These are phyloP conservation scores for Tichodroma muraria DNA, from an alignment of 2,113 vertebrate genomes.

Conservation along the genomic window DNA sequence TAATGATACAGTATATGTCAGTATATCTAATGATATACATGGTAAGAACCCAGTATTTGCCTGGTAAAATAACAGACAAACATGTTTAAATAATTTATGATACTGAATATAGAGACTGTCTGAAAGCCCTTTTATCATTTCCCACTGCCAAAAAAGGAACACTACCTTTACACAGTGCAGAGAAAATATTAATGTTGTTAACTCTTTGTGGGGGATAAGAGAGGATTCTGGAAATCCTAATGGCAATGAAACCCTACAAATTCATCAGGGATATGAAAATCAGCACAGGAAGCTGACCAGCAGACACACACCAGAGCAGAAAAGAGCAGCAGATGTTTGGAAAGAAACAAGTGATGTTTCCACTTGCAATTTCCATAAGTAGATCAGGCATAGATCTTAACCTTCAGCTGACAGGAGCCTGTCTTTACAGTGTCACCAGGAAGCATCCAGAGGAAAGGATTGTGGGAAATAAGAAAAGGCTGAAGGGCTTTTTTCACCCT, in stretches of 20 bases:
- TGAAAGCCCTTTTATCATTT: conserved; percentile 7
- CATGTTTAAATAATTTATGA: background rate
- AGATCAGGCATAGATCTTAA: background rate
- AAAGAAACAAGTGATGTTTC: background rate
- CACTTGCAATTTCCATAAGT: background rate
- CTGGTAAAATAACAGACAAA: background rate
- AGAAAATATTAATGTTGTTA: background rate
- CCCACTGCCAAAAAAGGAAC: background rate
- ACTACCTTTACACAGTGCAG: background rate
- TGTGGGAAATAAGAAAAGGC: background rate
- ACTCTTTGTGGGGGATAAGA: background rate
- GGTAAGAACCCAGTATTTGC: background rate
- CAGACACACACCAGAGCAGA: background rate
- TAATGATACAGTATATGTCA: background rate
- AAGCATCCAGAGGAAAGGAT: background rate
- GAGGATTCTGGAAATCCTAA: background rate
- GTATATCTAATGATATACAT: background rate
- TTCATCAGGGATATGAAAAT: background rate
- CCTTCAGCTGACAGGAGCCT: background rate
- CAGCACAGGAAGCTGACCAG: background rate
- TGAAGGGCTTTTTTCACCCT: background rate
- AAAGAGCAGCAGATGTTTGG: background rate
- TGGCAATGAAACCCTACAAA: background rate
- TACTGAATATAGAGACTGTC: background rate
- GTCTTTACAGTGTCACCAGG: background rate